Conservation (phyloP, 2,113 vertebrate genomes). For the Aleadryas rufinucha region DNA sequence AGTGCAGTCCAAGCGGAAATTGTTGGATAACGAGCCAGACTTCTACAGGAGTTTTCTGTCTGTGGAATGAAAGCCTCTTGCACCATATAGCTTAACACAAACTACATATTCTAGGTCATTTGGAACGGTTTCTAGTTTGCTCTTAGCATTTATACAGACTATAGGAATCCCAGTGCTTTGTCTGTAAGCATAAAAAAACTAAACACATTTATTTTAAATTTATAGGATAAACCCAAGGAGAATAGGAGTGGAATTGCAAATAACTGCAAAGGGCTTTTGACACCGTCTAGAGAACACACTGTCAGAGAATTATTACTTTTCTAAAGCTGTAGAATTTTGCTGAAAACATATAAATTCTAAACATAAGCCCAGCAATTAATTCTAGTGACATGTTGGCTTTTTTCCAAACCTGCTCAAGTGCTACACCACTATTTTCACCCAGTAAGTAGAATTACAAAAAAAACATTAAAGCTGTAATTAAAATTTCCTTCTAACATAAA, state of each 20-base stretch:
- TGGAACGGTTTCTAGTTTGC: not conserved
- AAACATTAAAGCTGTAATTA: not conserved
- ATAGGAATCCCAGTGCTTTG: not conserved
- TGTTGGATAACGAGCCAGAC: not conserved
- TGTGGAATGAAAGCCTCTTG: not conserved
- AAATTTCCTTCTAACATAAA: not conserved
- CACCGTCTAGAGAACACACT: not conserved
- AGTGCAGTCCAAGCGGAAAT: not conserved
- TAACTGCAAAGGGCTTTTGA: not conserved
- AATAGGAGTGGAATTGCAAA: not conserved
- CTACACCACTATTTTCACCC: not conserved
- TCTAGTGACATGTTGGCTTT: not conserved
- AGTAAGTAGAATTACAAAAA: not conserved
- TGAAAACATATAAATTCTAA: not conserved
- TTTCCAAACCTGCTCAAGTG: not conserved
- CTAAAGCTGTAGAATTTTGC: not conserved
- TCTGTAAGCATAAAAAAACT: not conserved
- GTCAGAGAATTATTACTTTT: not conserved
- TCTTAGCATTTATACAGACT: not conserved
- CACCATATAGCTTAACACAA: not conserved
- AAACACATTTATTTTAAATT: not conserved
- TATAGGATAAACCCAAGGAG: not conserved
- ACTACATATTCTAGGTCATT: not conserved
- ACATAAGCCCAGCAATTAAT: not conserved
- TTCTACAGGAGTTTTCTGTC: not conserved